A percentile compares a stretch with the other conserved stretches of the same genome.
phyloP scores from a whole-genome alignment of 2,113 vertebrate genomes.

The Felis chaus region DNA sequence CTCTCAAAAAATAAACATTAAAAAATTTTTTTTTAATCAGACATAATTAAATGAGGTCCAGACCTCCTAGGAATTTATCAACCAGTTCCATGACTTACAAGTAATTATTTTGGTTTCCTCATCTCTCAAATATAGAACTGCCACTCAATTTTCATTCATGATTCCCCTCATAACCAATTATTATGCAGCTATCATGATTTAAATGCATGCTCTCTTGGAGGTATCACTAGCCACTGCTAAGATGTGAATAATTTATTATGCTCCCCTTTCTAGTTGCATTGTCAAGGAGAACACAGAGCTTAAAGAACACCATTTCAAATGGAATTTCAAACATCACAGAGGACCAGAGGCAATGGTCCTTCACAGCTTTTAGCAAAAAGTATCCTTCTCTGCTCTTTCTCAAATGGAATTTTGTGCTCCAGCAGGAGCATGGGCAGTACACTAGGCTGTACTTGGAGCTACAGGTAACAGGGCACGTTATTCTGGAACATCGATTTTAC shows the following conservation, averaged over 20 bases:
- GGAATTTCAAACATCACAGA: not conserved
- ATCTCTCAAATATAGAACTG: not conserved
- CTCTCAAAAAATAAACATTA: too few species aligned
- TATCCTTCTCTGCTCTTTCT: not conserved
- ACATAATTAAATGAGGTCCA: not conserved
- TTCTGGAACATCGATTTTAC: not conserved
- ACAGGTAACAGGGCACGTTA: not conserved
- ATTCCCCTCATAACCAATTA: not conserved
- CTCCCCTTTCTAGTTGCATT: not conserved
- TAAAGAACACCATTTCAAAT: not conserved
- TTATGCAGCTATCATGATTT: not conserved
- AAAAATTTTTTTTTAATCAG: not conserved
- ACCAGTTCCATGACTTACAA: not conserved
- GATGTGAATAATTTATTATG: not conserved
- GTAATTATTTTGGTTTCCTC: constrained; percentile 1
- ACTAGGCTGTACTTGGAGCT: not conserved
- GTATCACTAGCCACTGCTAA: not conserved
- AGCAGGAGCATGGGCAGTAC: too few species aligned
- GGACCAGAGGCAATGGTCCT: not conserved
- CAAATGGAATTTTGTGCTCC: not conserved
- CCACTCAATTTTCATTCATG: not conserved
- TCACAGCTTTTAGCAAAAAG: not conserved
- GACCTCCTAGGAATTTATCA: not conserved
- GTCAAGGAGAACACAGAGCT: not conserved
- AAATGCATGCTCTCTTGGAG: not conserved